Evolutionary conservation across 2,113 vertebrate species (phyloP), one percentile per base, ranked within the genome.

Genomic region (Notothenia coriiceps): DNA sequence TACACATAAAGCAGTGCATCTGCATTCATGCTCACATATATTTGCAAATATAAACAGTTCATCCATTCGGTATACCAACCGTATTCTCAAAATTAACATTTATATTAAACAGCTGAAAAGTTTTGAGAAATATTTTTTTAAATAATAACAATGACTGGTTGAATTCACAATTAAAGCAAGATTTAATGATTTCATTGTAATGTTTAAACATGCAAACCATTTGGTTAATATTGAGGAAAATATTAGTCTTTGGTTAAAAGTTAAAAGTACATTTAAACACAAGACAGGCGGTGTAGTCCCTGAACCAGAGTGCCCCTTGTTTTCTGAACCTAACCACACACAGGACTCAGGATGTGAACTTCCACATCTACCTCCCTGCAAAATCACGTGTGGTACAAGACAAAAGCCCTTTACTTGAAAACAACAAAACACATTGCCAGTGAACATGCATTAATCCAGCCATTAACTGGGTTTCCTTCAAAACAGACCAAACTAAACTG

Each of bases 1-100:
- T 76, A 75, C 69, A 62, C 62, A 80, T 57, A 84, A 29, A 82
- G 66, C 63, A 54, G 18, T 47, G 40, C 68, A 76, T 70, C 74
- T 78, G 71, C 68, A 86, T 40, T 12, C 74, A 56, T 50, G 60
- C 74, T 15, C n/a, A 55, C 70, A 72, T 63, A 69, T 74, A 67
- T 66, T 67, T 79, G 25, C 59, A 77, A 50, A 62, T 44, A 54
- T 52, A 77, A 43, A 18, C 67, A n/a, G 20, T 70, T 65, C 59
- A 64, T 29, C 51, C 44, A 49, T 66, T 29, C 14, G 79, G 14
- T 62, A 46, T 14, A 52, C 2, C 2, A 65, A 50, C 40, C 1
- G 13, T 44, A 29, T 63, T 40, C 25, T 62, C 35, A 25, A 56
- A 91, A 72, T 20, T 59, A 0, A 60, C n/a, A 73, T 44, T 57